Evolutionary conservation across 2,888 invertebrate genomes (phyloP).

Genomic region (Chirona hameri): DNA sequence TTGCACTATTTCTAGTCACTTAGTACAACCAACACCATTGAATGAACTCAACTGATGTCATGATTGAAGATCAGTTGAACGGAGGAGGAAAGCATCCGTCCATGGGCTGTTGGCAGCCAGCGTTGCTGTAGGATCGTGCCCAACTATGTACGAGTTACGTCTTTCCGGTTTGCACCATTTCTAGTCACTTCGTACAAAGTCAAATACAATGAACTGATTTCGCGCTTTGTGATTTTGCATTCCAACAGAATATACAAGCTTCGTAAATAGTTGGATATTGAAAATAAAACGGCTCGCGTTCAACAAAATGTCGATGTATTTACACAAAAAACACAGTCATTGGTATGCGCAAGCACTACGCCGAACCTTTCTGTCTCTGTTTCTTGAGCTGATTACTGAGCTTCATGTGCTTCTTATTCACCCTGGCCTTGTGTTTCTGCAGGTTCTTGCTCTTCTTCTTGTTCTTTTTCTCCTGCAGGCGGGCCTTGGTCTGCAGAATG

Average conservation of each 20-base stretch:
- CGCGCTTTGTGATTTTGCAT: no score
- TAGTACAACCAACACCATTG: neutral
- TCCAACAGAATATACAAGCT: no score
- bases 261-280: no score
- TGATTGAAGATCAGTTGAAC: no score
- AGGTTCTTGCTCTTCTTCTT: neutral
- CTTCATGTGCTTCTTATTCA: constrained; percentile 1
- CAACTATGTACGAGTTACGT: neutral
- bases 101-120: no score
- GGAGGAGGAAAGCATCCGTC: no score
- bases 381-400: neutral
- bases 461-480: neutral
- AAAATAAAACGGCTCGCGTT: no score
- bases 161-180: neutral
- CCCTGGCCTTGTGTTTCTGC: neutral
- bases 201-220: no score
- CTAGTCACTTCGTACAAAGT: neutral
- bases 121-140: no score
- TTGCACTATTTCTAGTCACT: neutral
- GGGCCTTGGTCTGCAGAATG: neutral
- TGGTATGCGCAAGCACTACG: neutral
- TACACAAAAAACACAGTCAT: no score
- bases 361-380: neutral
- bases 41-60: no score
- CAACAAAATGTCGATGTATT: no score